phyloP scores from a whole-genome alignment of 2,888 invertebrate species.

The Boloria selene region DNA sequence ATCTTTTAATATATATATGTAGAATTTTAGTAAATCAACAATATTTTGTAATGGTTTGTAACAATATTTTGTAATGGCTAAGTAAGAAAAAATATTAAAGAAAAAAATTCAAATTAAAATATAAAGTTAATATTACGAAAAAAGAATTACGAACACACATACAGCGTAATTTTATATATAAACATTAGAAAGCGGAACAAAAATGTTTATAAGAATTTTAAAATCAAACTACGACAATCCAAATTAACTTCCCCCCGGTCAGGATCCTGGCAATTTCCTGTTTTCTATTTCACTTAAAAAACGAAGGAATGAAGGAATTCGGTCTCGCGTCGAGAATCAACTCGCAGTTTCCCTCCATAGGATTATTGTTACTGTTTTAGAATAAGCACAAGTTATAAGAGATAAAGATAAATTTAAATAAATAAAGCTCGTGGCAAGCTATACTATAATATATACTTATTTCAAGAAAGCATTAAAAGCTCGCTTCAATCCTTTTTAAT shows the following conservation, averaged over 20 bases:
- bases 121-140: no score
- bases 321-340: slow-evolving; percentile 56
- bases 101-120: no score
- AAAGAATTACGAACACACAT: no score
- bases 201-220: slow-evolving; percentile 1
- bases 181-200: background rate
- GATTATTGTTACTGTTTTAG: slow-evolving; percentile 48
- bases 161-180: background rate
- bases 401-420: background rate
- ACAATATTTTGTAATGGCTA: no score
- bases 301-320: slow-evolving; percentile 35
- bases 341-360: slow-evolving; percentile 57
- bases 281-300: slow-evolving; percentile 48
- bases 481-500: no score
- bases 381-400: slow-evolving; percentile 42
- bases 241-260: slow-evolving; percentile 40
- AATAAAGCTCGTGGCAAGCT: no score
- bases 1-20: no score
- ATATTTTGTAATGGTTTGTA: no score
- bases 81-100: no score
- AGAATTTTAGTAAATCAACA: no score
- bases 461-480: no score
- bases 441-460: no score
- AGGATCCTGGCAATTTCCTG: slow-evolving; percentile 50
- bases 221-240: slow-evolving; percentile 32